Evolutionary conservation across 92 coral and sea anemone species (phyloP).

Genomic region (Pocillopora meandrina): DNA sequence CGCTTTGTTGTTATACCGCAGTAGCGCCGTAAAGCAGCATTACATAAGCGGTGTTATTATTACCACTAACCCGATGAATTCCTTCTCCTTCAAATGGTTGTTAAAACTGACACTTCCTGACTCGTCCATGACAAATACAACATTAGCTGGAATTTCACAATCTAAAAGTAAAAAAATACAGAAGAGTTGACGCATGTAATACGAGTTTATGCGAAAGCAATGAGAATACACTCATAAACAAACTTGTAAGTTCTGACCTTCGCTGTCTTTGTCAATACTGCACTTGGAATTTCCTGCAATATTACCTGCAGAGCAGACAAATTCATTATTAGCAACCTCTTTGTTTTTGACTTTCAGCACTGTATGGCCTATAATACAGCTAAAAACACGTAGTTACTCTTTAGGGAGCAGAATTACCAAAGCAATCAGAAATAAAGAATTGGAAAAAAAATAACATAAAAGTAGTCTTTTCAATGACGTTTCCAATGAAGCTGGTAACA

Average conservation of each 20-base stretch:
- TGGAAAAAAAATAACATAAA: too few species aligned
- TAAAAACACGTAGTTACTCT: too few species aligned
- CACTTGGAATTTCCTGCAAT: not conserved
- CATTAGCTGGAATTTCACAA: slow-evolving; percentile 77
- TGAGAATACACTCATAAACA: not conserved
- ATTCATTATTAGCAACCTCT: not conserved
- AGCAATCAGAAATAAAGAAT: too few species aligned
- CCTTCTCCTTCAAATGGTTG: slow-evolving; percentile 56
- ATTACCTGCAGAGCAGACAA: not conserved
- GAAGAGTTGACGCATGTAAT: not conserved
- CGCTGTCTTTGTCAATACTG: slow-evolving; percentile 11
- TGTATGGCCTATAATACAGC: not conserved
- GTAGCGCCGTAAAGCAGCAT: too few species aligned
- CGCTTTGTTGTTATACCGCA: too few species aligned
- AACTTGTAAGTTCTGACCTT: not conserved
- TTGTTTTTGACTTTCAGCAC: not conserved
- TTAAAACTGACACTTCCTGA: slow-evolving; percentile 49
- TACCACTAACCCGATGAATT: slow-evolving; percentile 61
- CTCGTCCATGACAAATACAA: slow-evolving; percentile 82
- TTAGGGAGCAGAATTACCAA: too few species aligned
- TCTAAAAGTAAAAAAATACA: slow-evolving; percentile 32
- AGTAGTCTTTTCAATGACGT: too few species aligned
- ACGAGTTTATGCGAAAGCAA: not conserved
- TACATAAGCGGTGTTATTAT: too few species aligned
- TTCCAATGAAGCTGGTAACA: not conserved